Evolutionary conservation across 53 echinoderm and acorn worm species (phyloP).

Genomic region (Apostichopus leukothele): DNA sequence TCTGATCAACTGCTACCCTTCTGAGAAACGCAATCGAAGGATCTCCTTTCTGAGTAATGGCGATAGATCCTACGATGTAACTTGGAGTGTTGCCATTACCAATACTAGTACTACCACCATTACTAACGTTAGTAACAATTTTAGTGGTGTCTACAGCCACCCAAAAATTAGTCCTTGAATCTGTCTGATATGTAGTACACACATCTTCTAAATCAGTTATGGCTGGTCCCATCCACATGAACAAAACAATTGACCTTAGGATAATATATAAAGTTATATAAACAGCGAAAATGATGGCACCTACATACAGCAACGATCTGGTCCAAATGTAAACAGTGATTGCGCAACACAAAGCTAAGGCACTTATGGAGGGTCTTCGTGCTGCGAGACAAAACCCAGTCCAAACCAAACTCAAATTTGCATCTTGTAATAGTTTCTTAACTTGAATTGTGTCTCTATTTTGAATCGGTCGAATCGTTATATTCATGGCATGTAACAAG

Average conservation of each 20-base stretch:
- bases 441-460: slow-evolving; percentile 14
- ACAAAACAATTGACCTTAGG: slow-evolving; percentile 6
- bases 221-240: slow-evolving; percentile 21
- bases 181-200: slow-evolving; percentile 16
- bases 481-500: slow-evolving; percentile 15
- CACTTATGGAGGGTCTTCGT: slow-evolving; percentile 15
- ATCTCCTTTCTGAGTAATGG: slow-evolving; percentile 24
- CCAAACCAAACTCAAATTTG: slow-evolving; percentile 37
- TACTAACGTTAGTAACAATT: too few species aligned
- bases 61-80: slow-evolving; percentile 19
- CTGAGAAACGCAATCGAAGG: slow-evolving; percentile 27
- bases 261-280: slow-evolving; percentile 14
- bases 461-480: slow-evolving; percentile 29
- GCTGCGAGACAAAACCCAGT: slow-evolving; percentile 32
- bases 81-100: not conserved
- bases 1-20: slow-evolving; percentile 27
- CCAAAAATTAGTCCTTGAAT: slow-evolving; percentile 35
- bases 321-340: slow-evolving; percentile 38
- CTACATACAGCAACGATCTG: not conserved
- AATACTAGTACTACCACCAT: too few species aligned
- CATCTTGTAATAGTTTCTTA: slow-evolving; percentile 17
- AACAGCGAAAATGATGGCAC: not conserved
- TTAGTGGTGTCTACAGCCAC: slow-evolving; percentile 15
- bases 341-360: slow-evolving; percentile 40
- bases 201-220: slow-evolving; percentile 23